Conservation (phyloP, 2,888 invertebrate genomes). For the Neria commutata region DNA sequence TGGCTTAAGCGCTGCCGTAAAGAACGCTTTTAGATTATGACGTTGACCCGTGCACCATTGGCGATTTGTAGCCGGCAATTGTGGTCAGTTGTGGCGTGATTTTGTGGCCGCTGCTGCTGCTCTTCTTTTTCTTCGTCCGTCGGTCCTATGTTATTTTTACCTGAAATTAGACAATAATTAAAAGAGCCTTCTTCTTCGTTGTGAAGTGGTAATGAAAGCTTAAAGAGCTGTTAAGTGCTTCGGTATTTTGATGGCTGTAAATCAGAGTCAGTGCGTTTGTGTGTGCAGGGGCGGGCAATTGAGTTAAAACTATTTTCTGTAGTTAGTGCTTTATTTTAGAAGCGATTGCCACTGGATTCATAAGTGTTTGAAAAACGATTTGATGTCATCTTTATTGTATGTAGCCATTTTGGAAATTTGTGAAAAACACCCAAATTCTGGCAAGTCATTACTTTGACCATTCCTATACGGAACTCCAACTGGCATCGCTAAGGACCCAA, state of each 20-base stretch:
- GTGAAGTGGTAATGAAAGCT: slow-evolving; percentile 42
- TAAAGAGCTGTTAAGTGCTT: slow-evolving; percentile 50
- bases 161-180: slow-evolving; percentile 51
- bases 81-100: slow-evolving; percentile 16
- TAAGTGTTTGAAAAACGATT: too few relatives aligned
- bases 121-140: slow-evolving; percentile 20
- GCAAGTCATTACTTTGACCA: too few relatives aligned
- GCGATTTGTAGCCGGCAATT: slow-evolving; percentile 41
- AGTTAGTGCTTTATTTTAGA: too few relatives aligned
- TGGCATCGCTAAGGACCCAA: too few relatives aligned
- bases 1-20: neutral
- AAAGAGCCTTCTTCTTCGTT: slow-evolving; percentile 42
- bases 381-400: too few relatives aligned
- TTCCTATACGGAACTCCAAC: too few relatives aligned
- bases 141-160: slow-evolving; percentile 26
- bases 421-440: too few relatives aligned
- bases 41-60: slow-evolving; percentile 52
- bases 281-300: too few relatives aligned
- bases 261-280: slow-evolving; percentile 1
- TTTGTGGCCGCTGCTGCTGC: slow-evolving; percentile 16
- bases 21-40: slow-evolving; percentile 46
- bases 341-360: too few relatives aligned
- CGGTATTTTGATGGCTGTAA: slow-evolving; percentile 23
- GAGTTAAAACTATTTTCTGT: too few relatives aligned
- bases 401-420: too few relatives aligned